Conservation (phyloP, 23 tunicate species). For the Phallusia fumigata region DNA sequence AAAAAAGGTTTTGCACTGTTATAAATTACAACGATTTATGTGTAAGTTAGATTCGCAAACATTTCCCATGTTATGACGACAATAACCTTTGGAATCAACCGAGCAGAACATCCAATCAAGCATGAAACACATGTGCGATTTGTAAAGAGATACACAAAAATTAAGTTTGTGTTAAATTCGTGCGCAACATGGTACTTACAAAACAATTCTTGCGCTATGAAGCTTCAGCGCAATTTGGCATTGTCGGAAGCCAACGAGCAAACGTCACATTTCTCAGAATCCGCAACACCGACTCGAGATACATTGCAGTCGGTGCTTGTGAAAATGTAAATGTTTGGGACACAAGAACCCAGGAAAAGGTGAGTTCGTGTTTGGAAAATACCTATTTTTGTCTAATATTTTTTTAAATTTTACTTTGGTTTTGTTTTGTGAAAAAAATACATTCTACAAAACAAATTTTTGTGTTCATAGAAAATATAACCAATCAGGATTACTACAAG, state of each 20-base stretch:
- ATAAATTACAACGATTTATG: too few species aligned
- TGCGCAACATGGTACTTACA: slow-evolving; percentile 59
- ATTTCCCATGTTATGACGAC: too few species aligned
- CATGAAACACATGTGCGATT: too few species aligned
- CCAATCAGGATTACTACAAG: too few species aligned
- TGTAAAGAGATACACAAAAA: too few species aligned
- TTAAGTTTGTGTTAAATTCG: too few species aligned
- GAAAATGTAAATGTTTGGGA: slow-evolving; percentile 89
- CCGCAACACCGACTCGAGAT: slow-evolving; percentile 54
- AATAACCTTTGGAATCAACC: too few species aligned
- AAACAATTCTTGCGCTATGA: slow-evolving; percentile 81
- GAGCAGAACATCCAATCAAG: too few species aligned
- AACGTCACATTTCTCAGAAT: slow-evolving; percentile 54
- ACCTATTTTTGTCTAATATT: not conserved
- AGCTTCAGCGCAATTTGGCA: slow-evolving; percentile 69
- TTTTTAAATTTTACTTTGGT: slow-evolving; percentile 1
- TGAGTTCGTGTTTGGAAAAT: slow-evolving; percentile 22
- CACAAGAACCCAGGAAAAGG: slow-evolving; percentile 56
- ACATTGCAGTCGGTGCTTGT: slow-evolving; percentile 74
- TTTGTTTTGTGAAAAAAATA: not conserved
- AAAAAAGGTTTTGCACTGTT: too few species aligned
- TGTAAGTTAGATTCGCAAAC: too few species aligned
- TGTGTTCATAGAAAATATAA: too few species aligned
- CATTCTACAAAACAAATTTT: too few species aligned
- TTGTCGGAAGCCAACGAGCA: slow-evolving; percentile 59